A percentile compares a stretch with the other conserved stretches of the same genome.
Conservation (phyloP, 2,113 vertebrate species). For the Origma solitaria region DNA sequence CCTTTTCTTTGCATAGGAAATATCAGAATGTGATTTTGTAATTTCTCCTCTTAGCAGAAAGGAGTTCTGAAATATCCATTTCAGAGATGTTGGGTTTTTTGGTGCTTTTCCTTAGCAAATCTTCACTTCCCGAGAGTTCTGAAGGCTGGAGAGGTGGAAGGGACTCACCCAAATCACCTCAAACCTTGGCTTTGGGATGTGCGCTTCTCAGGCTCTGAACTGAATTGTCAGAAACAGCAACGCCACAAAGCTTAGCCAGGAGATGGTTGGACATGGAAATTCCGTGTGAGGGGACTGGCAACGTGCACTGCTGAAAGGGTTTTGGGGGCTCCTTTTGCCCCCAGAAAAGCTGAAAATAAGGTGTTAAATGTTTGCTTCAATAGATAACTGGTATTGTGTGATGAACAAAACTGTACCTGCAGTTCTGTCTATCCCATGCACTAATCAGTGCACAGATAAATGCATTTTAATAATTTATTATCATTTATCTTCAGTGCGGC, state of each 20-base stretch:
- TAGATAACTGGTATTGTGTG: background rate
- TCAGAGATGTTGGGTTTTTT: background rate
- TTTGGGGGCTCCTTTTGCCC: accelerated
- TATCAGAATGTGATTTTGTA: background rate
- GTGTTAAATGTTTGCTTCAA: background rate
- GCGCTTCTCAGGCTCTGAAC: background rate
- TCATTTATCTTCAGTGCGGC: conserved; percentile 19
- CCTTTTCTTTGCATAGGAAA: background rate
- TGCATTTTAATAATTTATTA: conserved; percentile 54
- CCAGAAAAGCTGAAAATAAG: background rate
- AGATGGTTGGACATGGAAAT: background rate
- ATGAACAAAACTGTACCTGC: background rate
- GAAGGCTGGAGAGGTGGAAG: background rate
- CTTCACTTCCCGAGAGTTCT: background rate
- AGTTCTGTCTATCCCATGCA: background rate
- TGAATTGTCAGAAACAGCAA: no score
- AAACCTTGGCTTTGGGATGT: background rate
- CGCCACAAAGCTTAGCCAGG: background rate
- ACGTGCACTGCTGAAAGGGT: background rate
- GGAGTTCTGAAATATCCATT: background rate
- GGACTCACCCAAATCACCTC: background rate
- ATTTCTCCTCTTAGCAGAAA: background rate
- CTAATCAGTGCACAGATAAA: conserved; percentile 21
- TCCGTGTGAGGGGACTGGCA: background rate
- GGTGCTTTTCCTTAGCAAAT: background rate